Base-by-base conservation (phyloP, 2,888 invertebrate genomes). In the Ditula angustiorana region DNA sequence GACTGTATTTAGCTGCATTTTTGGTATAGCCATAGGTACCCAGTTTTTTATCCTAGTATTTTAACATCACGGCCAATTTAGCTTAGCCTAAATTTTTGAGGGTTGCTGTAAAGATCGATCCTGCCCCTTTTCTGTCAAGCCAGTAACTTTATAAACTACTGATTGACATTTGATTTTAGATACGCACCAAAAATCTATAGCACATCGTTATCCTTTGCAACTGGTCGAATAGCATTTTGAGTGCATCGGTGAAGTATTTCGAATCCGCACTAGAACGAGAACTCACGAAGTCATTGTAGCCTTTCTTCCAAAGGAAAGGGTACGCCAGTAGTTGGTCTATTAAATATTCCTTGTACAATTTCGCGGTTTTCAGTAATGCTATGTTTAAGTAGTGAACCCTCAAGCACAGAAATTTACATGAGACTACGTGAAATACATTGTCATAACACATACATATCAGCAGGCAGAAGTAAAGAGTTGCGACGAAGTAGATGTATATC, bases 341-440 rank as follows among this genome's bases (percentile, higher is more conserved):
- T 44, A 90, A 71, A 53, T 83, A 81, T 1, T 79, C 71, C 3
- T 76, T 60, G n/a, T 85, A 79, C 41, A 87, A 73, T 0, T 81
- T 72, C 1, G 80, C 78, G 1, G 72, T 62, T 70, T 86, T 88
- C 61, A 86, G 77, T 47, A 90, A 69, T 16, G 87, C 81, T 0
- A 86, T 74, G 61, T 90, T 90, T 2, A 90, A 60, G 37, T 83
- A 89, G 21, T 80, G 77, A n/a, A 76, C 71, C 69, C 90, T 78
- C 33, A 82, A 62, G 2, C 76, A 74, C 5, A 85, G 52, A 35
- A 79, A 81, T 0, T 71, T 69, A 46, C 66, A 77, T 13, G 75
- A 70, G 4, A 71, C 71, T 1, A 82, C 13, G 4, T 78, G 72
- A 26, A 84, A 78, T 46, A 75, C 72, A 2, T 76, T 71, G 46